These are phyloP conservation scores for Phytoseiulus persimilis DNA, from an alignment of 2,888 invertebrate genomes.

Conservation along the genomic window DNA sequence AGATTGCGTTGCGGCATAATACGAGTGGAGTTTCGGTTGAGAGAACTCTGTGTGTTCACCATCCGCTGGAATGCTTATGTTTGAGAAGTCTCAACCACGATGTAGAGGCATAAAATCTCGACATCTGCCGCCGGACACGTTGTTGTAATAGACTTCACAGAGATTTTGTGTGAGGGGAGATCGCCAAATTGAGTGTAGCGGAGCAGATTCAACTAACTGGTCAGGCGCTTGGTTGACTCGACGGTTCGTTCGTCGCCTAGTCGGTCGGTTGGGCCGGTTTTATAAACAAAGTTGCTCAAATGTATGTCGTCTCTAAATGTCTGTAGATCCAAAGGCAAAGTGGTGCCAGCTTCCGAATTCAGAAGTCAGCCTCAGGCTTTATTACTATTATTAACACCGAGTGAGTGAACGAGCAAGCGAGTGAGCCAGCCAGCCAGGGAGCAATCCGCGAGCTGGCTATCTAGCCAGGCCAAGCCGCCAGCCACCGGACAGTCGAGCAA, in stretches of 20 bases:
- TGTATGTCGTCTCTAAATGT: constrained; percentile 5
- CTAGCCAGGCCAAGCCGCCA: background rate
- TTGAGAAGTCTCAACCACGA: background rate
- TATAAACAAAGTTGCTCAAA: background rate
- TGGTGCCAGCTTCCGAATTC: background rate
- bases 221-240: background rate
- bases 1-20: too few relatives aligned
- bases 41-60: too few relatives aligned
- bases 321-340: constrained; percentile 5
- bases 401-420: background rate
- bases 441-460: background rate
- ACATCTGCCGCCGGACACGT: background rate
- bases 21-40: too few relatives aligned
- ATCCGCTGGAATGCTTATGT: too few relatives aligned
- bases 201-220: background rate
- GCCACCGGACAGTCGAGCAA: background rate
- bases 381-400: constrained; percentile 5
- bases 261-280: background rate
- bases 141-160: background rate
- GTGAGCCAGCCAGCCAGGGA: background rate
- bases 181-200: background rate
- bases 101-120: background rate
- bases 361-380: constrained; percentile 5
- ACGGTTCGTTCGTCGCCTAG: background rate
- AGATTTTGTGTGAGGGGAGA: background rate